Conservation (phyloP, 2,113 vertebrate species). For the Coregonus clupeaformis region DNA sequence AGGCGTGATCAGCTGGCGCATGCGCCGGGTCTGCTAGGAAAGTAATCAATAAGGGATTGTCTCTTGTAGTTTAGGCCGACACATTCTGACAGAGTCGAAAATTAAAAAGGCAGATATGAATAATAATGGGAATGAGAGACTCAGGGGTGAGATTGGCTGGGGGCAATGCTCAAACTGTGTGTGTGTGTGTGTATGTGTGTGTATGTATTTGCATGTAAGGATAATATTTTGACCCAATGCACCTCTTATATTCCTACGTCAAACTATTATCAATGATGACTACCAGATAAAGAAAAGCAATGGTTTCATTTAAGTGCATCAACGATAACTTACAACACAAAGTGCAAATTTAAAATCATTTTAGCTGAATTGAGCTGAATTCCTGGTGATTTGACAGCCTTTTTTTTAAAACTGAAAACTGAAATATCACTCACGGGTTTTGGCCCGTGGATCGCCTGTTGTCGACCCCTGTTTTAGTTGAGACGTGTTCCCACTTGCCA, state of each 20-base stretch:
- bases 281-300: neutral
- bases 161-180: constrained; percentile 59
- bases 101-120: constrained; percentile 94
- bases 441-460: too few species aligned
- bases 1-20: constrained; percentile 87
- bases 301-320: neutral
- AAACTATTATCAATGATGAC: neutral
- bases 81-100: constrained; percentile 89
- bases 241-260: neutral
- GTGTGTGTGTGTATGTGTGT: constrained; percentile 77
- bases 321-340: neutral
- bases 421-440: too few species aligned
- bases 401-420: too few species aligned
- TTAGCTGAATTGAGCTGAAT: too few species aligned
- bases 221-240: neutral
- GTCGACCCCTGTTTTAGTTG: too few species aligned
- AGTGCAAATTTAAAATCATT: neutral
- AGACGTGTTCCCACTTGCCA: too few species aligned
- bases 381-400: too few species aligned
- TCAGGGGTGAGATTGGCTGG: constrained; percentile 55
- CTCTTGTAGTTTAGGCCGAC: constrained; percentile 89
- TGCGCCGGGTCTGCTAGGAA: constrained; percentile 84
- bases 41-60: constrained; percentile 98
- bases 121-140: constrained; percentile 86
- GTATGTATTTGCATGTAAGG: constrained; percentile 13